phyloP scores from a whole-genome alignment of 2,113 vertebrate species.

The Papio anubis region DNA sequence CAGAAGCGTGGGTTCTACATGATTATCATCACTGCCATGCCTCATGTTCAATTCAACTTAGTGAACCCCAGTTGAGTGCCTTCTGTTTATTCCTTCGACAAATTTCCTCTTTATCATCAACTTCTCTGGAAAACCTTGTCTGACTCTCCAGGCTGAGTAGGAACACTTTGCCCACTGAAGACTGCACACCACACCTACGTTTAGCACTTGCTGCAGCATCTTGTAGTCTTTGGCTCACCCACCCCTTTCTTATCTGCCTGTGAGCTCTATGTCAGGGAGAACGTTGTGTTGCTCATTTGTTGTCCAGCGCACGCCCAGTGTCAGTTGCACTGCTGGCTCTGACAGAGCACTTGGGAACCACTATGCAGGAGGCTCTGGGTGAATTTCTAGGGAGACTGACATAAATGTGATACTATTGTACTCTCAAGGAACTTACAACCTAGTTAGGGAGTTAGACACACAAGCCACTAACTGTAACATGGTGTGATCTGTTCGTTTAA shows the following conservation, averaged over 20 bases:
- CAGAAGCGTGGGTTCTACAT: neutral
- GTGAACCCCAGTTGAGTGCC: neutral
- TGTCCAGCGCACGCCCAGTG: neutral
- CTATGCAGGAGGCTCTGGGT: neutral
- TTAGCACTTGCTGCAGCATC: rapidly evolving
- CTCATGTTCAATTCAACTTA: neutral
- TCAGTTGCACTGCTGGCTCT: neutral
- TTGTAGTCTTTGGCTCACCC: neutral
- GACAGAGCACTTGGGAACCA: neutral
- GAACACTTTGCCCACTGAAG: neutral
- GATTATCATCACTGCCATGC: neutral
- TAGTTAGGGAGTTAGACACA: neutral
- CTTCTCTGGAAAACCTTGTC: neutral
- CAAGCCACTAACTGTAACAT: neutral
- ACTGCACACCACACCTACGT: too few species aligned
- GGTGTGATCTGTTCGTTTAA: neutral
- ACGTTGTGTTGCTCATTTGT: neutral
- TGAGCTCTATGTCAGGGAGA: neutral
- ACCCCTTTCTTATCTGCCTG: neutral
- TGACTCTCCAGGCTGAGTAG: neutral
- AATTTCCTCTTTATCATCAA: neutral
- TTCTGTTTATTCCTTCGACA: neutral
- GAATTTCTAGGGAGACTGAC: neutral
- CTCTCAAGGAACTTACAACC: neutral
- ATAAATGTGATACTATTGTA: neutral